These are phyloP conservation scores for Gryon sp. DNA, from an alignment of 1,140 invertebrate species.

Conservation along the genomic window DNA sequence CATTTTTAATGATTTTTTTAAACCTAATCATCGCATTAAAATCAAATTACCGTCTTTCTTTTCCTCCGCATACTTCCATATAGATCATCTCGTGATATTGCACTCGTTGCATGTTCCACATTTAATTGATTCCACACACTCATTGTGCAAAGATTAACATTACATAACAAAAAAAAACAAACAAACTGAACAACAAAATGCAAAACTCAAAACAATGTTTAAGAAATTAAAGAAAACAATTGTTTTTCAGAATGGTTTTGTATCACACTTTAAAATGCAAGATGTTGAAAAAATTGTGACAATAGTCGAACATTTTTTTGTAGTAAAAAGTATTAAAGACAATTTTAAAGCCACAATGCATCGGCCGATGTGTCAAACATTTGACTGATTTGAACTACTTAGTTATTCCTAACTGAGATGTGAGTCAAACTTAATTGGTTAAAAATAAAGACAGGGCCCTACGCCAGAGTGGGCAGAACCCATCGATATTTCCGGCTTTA, in stretches of 20 bases:
- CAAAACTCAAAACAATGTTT: too few relatives aligned
- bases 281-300: too few relatives aligned
- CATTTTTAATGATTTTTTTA: too few relatives aligned
- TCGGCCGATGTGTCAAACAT: conserved; percentile 49
- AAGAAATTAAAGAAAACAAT: too few relatives aligned
- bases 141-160: conserved; percentile 73
- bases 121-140: conserved; percentile 84
- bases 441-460: conserved; percentile 76
- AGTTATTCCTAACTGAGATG: conserved; percentile 59
- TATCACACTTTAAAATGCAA: too few relatives aligned
- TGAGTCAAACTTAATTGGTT: conserved; percentile 74
- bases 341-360: conserved; percentile 17
- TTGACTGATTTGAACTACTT: conserved; percentile 60
- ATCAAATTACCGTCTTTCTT: conserved; percentile 78
- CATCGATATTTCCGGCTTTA: conserved; percentile 60
- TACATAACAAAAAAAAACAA: neutral
- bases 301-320: too few relatives aligned
- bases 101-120: conserved; percentile 81
- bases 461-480: conserved; percentile 68
- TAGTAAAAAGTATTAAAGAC: too few relatives aligned
- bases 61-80: conserved; percentile 79
- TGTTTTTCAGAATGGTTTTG: too few relatives aligned
- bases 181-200: neutral
- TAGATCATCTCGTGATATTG: conserved; percentile 82
- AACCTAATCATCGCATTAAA: neutral